Percentiles rank a stretch among this genome's conserved stretches.
Conservation (phyloP, 1,140 invertebrate genomes). For the Leptinotarsa undecemlineata region DNA sequence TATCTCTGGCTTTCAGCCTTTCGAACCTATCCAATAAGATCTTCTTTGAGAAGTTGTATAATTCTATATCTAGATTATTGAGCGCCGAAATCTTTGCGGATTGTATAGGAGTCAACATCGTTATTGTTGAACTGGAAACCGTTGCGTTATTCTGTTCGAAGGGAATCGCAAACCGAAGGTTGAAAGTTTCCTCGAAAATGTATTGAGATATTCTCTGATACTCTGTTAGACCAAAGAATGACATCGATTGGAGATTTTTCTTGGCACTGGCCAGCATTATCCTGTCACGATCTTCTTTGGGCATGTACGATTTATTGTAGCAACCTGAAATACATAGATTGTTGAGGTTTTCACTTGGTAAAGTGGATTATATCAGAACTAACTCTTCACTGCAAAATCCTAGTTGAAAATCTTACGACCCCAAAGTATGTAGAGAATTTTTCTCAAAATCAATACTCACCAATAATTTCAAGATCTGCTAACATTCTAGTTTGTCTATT, state of each 20-base stretch:
- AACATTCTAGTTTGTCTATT: constrained; percentile 98
- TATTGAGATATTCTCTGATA: constrained; percentile 89
- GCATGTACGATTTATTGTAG: constrained; percentile 85
- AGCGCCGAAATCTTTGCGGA: constrained; percentile 75
- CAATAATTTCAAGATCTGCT: constrained; percentile 89
- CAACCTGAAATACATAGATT: constrained; percentile 63
- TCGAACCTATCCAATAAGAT: constrained; percentile 86
- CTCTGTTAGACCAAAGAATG: constrained; percentile 97
- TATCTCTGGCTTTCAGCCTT: constrained; percentile 75
- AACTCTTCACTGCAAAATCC: no score
- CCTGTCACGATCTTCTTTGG: constrained; percentile 69
- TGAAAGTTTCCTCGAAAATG: constrained; percentile 97
- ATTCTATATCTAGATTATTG: constrained; percentile 88
- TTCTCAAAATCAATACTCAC: constrained; percentile 22
- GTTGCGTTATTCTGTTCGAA: constrained; percentile 91
- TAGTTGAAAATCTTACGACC: no score
- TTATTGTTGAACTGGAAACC: constrained; percentile 76
- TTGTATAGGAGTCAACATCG: constrained; percentile 72
- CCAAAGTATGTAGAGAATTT: background rate
- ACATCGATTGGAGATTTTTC: constrained; percentile 90
- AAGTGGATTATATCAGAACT: no score
- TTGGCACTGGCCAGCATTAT: constrained; percentile 93
- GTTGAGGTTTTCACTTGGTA: no score
- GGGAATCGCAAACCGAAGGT: constrained; percentile 83
- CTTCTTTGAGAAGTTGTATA: constrained; percentile 92